Base-by-base conservation (phyloP, 2,113 vertebrate genomes). In the Arenaria interpres region DNA sequence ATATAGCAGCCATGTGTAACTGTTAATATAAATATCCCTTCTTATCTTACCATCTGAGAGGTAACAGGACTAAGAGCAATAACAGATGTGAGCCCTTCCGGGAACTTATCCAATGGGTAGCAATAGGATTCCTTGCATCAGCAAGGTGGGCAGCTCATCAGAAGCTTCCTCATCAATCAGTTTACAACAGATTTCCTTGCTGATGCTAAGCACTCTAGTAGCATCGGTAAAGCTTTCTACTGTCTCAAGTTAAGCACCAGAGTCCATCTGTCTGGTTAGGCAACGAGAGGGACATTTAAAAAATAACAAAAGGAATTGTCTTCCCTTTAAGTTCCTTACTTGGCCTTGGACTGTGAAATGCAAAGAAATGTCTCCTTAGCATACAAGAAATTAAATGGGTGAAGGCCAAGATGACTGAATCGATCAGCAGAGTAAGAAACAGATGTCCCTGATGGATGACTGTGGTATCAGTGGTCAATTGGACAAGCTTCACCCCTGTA, bases 41-140 rank as follows among this genome's bases (percentile, higher is more conserved):
- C 59, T 54, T 67, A 10, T 80, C 59, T 54, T 67, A 10, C 19
- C 6, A 4, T 50, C 39, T 64, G 78, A 68, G 39, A 73, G 27
- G 32, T 59, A 54, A n/a, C 10, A 50, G 16, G 28, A 7, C 28
- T 30, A 53, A 89, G 19, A 64, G 16, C 37, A 72, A 23, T 19
- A 39, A n/a, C 0, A 3, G 57, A 50, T 8, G 12, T 21, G 41
- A 63, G 27, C 59, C 41, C 46, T 84, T 84, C 37, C n/a, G 68
- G 23, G 12, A 73, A 10, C 10, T 39, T 54, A 7, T 45, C 51
- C 24, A 45, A 35, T 53, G 13, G 24, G 32, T 45, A 35, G 12
- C 0, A 0, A 15, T 77, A 82, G 12, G 12, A 54, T 87, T 91
- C 28, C 28, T 79, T 2, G 0, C 28, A 30, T 24, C 35, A 41